phyloP scores from a whole-genome alignment of 37 sponge, comb jelly and placozoan genomes.

The Hormiphora californensis region DNA sequence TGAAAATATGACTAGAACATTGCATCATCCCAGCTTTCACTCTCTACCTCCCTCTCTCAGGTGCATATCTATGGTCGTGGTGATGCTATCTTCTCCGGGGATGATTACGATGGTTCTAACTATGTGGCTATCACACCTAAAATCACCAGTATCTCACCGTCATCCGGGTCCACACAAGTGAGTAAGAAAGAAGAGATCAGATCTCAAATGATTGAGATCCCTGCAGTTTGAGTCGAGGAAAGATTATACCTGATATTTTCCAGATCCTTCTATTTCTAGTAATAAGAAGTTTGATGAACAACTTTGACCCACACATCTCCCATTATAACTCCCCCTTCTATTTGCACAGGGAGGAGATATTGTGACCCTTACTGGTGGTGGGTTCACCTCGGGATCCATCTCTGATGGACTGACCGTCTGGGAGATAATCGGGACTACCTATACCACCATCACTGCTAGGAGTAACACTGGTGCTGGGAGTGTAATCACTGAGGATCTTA shows the following conservation, averaged over 20 bases:
- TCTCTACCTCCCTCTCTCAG: too few species aligned
- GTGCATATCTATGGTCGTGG: too few species aligned
- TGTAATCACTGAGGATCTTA: neutral
- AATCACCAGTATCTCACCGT: neutral
- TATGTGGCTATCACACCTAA: neutral
- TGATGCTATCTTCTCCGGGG: constrained; percentile 22
- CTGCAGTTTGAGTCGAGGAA: too few species aligned
- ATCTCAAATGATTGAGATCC: too few species aligned
- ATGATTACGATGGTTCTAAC: neutral
- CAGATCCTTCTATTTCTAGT: too few species aligned
- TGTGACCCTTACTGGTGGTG: neutral
- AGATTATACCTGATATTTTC: too few species aligned
- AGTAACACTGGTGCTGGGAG: neutral
- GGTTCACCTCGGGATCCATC: constrained; percentile 11
- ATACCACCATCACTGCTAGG: neutral
- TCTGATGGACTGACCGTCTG: neutral
- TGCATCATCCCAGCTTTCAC: too few species aligned
- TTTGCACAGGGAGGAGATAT: neutral
- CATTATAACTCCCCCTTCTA: too few species aligned
- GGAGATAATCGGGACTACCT: neutral
- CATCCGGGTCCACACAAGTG: neutral
- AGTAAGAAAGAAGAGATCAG: too few species aligned
- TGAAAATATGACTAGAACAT: too few species aligned
- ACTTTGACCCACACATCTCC: too few species aligned
- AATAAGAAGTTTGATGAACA: too few species aligned